Percentiles rank a stretch among this genome's conserved stretches.
Conservation (phyloP, 2,888 invertebrate species). For the Ganaspis brasiliensis region DNA sequence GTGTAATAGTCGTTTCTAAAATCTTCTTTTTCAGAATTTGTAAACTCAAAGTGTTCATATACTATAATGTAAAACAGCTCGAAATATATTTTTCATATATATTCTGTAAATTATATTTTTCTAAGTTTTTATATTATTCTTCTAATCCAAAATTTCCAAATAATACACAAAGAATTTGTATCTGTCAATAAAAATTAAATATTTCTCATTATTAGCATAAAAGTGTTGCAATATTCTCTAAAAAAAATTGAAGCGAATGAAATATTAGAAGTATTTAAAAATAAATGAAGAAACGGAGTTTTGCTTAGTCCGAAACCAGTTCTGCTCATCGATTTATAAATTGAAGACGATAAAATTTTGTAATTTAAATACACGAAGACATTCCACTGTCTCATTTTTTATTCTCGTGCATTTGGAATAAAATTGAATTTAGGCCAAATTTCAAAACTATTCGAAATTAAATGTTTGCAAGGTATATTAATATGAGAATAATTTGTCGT, state of each 20-base stretch:
- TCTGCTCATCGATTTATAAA: background rate
- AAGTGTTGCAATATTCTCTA: conserved; percentile 1
- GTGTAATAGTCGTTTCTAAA: conserved; percentile 18
- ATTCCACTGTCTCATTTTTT: background rate
- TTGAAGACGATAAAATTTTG: background rate
- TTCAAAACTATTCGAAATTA: background rate
- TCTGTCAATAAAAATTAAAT: too few species aligned
- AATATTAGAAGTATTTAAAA: conserved; percentile 10
- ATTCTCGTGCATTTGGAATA: background rate
- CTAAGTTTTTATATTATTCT: too few species aligned
- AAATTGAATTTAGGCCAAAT: background rate
- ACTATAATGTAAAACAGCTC: background rate
- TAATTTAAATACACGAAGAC: background rate
- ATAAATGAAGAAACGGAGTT: background rate
- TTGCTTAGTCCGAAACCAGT: background rate
- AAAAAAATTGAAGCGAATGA: background rate
- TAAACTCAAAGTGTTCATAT: background rate
- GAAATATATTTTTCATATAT: background rate
- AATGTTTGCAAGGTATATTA: too few species aligned
- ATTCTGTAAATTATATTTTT: background rate
- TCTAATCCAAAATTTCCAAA: too few species aligned
- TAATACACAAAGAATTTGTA: too few species aligned
- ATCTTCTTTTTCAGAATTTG: background rate
- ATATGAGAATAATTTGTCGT: too few species aligned
- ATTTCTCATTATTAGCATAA: background rate